phyloP scores from a whole-genome alignment of 2,888 invertebrate genomes.

The Diplazon laetatorius region DNA sequence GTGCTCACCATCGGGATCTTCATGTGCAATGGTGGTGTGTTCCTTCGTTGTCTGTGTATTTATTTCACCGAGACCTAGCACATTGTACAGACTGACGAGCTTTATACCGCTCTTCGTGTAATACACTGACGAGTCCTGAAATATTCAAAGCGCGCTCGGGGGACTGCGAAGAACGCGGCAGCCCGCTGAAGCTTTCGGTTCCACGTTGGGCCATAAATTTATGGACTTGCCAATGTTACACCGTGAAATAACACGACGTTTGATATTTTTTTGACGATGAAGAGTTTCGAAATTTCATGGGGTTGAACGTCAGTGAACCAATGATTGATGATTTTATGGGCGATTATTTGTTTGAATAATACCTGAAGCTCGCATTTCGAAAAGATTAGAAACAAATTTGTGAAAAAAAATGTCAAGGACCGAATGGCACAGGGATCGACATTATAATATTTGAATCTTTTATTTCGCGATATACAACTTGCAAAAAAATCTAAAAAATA shows the following conservation, averaged over 20 bases:
- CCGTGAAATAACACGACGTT: slow-evolving; percentile 16
- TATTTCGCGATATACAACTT: too few relatives aligned
- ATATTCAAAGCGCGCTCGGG: slow-evolving; percentile 58
- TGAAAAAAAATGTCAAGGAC: too few relatives aligned
- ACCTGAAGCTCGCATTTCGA: too few relatives aligned
- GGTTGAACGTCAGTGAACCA: not conserved
- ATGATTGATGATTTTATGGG: too few relatives aligned
- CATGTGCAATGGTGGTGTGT: slow-evolving; percentile 37
- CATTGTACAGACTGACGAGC: slow-evolving; percentile 5
- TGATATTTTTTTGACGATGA: not conserved
- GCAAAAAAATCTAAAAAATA: too few relatives aligned
- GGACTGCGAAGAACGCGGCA: slow-evolving; percentile 19
- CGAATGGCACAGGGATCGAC: too few relatives aligned
- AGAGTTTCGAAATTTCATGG: not conserved
- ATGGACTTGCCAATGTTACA: not conserved
- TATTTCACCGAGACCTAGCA: slow-evolving; percentile 16
- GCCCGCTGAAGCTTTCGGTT: slow-evolving; percentile 20
- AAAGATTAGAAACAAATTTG: too few relatives aligned
- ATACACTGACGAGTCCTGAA: slow-evolving; percentile 58
- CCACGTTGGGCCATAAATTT: slow-evolving; percentile 29
- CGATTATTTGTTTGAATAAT: too few relatives aligned
- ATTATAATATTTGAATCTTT: too few relatives aligned
- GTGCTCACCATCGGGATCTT: not conserved
- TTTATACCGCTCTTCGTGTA: slow-evolving; percentile 29
- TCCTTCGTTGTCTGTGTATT: slow-evolving; percentile 39